Evolutionary conservation across 2,797 vertebrate genomes (phyloP).

Genomic region (Ctenopoma multispine): DNA sequence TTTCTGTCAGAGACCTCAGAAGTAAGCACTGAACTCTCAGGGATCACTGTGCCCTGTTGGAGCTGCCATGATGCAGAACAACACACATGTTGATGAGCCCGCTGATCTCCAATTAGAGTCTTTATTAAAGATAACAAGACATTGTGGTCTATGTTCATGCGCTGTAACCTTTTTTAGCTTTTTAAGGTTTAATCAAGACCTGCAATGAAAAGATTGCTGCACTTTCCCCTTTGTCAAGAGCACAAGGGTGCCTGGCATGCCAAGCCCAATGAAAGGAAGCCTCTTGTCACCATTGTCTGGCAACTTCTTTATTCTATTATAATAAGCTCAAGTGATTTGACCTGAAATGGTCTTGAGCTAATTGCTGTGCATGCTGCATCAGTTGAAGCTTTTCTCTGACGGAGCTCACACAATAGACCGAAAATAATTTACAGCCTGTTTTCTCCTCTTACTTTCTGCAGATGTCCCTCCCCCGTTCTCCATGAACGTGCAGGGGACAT

Average conservation of each 20-base stretch:
- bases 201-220: constrained; percentile 31
- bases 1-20: constrained; percentile 64
- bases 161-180: constrained; percentile 54
- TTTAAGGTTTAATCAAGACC: constrained; percentile 67
- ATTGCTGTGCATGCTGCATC: constrained; percentile 61
- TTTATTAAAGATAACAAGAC: constrained; percentile 47
- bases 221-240: constrained; percentile 54
- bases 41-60: constrained; percentile 56
- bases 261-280: constrained; percentile 57
- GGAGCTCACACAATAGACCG: constrained; percentile 34
- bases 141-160: constrained; percentile 41
- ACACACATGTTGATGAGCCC: constrained; percentile 29
- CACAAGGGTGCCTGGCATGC: constrained; percentile 40
- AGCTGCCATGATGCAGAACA: constrained; percentile 41
- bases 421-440: constrained; percentile 29
- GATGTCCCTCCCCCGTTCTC: constrained; percentile 92
- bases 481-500: constrained; percentile 88
- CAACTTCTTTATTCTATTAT: constrained; percentile 66
- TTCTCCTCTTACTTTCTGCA: constrained; percentile 59
- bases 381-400: constrained; percentile 43
- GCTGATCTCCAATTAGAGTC: constrained; percentile 51
- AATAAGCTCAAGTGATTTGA: constrained; percentile 71
- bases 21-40: constrained; percentile 55
- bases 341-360: constrained; percentile 68
- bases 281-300: constrained; percentile 55